Percentiles rank a stretch among this genome's conserved stretches.
Conservation (phyloP, 2,888 invertebrate species). For the Strigamia crassipes region DNA sequence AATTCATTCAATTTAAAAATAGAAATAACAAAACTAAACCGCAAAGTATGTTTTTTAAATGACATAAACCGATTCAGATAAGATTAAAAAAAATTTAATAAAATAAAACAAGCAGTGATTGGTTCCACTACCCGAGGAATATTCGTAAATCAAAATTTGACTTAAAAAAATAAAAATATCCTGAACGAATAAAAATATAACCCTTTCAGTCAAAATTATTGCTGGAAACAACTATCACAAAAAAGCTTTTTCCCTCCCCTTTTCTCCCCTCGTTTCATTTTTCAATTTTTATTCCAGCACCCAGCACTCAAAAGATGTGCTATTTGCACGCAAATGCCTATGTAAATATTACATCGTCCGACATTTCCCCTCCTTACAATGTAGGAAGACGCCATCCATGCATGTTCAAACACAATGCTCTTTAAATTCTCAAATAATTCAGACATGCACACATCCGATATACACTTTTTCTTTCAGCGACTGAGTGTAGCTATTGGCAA, state of each 20-base stretch:
- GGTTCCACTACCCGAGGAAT: background rate
- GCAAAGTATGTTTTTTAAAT: no score
- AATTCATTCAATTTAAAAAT: no score
- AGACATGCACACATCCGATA: background rate
- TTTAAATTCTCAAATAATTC: constrained; percentile 40
- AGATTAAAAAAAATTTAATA: background rate
- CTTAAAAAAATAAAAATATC: background rate
- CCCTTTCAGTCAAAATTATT: background rate
- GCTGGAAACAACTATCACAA: background rate
- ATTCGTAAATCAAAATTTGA: background rate
- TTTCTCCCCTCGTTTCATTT: background rate
- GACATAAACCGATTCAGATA: background rate
- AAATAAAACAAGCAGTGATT: background rate
- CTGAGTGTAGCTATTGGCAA: background rate
- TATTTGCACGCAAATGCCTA: constrained; percentile 40
- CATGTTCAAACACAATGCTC: constrained; percentile 42
- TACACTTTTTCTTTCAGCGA: constrained; percentile 23
- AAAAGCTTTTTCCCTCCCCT: background rate
- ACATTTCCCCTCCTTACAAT: constrained; percentile 1
- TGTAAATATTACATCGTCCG: constrained; percentile 36
- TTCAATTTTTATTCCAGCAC: constrained; percentile 28
- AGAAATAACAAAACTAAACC: no score
- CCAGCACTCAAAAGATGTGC: constrained; percentile 1
- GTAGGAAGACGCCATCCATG: background rate
- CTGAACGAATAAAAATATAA: background rate